Evolutionary conservation across 1,140 invertebrate species (phyloP).

Genomic region (Ips nitidus): DNA sequence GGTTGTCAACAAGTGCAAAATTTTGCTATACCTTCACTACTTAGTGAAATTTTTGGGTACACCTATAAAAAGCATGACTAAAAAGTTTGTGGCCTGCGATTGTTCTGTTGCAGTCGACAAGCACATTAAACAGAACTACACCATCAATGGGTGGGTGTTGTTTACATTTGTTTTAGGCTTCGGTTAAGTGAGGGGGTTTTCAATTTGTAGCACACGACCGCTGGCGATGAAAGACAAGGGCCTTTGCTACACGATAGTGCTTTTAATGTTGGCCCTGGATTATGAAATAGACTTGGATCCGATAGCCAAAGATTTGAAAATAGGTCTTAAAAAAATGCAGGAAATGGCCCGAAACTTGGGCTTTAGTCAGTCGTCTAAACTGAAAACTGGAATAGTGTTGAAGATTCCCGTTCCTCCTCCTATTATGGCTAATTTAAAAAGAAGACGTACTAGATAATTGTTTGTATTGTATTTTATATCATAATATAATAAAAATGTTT

Average conservation of each 20-base stretch:
- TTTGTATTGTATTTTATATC: too few relatives aligned
- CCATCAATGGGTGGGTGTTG: slow-evolving; percentile 24
- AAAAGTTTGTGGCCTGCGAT: slow-evolving; percentile 47
- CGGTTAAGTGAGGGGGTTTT: not conserved
- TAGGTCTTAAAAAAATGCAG: slow-evolving; percentile 53
- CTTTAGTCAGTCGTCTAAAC: slow-evolving; percentile 47
- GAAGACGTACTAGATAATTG: slow-evolving; percentile 23
- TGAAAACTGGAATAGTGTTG: slow-evolving; percentile 50
- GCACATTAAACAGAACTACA: slow-evolving; percentile 35
- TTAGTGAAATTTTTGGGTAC: slow-evolving; percentile 51
- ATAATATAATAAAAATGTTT: too few relatives aligned
- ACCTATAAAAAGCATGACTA: slow-evolving; percentile 48
- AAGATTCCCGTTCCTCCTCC: slow-evolving; percentile 55
- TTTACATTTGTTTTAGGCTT: not conserved
- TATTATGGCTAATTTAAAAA: slow-evolving; percentile 31
- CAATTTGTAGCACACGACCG: slow-evolving; percentile 52
- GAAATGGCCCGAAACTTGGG: slow-evolving; percentile 53
- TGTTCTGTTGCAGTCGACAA: slow-evolving; percentile 49
- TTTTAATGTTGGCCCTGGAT: slow-evolving; percentile 51
- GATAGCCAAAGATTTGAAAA: slow-evolving; percentile 50
- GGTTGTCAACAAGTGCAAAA: slow-evolving; percentile 34
- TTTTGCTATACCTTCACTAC: slow-evolving; percentile 54
- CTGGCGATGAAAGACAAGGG: slow-evolving; percentile 55
- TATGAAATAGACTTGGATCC: slow-evolving; percentile 53
- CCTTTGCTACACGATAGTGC: slow-evolving; percentile 55